Percentiles rank a stretch among this genome's conserved stretches.
Conservation (phyloP, 2,113 vertebrate genomes). For the Galbula dea region DNA sequence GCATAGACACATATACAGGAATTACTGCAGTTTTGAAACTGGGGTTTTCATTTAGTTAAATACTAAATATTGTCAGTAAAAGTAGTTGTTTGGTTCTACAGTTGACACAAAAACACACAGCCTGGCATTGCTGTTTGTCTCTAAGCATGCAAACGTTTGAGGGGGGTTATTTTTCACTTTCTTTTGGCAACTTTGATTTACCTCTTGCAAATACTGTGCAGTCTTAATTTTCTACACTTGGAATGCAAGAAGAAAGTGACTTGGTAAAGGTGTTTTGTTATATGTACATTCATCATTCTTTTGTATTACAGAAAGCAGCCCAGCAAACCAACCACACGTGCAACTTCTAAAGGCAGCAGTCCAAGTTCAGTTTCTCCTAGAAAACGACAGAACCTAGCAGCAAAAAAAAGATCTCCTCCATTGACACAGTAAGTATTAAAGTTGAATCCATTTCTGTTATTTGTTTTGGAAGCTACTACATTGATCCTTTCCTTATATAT, state of each 20-base stretch:
- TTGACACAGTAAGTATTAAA: slow-evolving; percentile 67
- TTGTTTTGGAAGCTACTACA: neutral
- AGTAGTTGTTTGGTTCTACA: neutral
- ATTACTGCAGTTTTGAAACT: neutral
- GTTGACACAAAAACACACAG: neutral
- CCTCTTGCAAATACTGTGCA: neutral
- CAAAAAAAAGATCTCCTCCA: slow-evolving; percentile 57
- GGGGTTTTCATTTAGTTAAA: neutral
- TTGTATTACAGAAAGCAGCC: slow-evolving; percentile 72
- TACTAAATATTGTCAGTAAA: neutral
- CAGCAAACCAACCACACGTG: slow-evolving; percentile 75
- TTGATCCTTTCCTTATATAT: neutral
- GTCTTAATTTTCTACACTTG: neutral
- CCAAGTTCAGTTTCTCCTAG: slow-evolving; percentile 65
- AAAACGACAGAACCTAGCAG: slow-evolving; percentile 59
- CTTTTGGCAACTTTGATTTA: neutral
- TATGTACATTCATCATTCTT: neutral
- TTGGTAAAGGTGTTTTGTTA: neutral
- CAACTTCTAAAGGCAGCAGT: slow-evolving; percentile 72
- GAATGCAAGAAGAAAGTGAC: neutral
- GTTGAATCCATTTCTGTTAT: neutral
- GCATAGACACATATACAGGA: rapidly evolving
- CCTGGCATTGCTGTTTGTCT: neutral
- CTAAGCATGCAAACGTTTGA: neutral
- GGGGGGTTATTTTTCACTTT: neutral